Conservation (phyloP, 2,888 invertebrate species). For the Tetropium fuscum region DNA sequence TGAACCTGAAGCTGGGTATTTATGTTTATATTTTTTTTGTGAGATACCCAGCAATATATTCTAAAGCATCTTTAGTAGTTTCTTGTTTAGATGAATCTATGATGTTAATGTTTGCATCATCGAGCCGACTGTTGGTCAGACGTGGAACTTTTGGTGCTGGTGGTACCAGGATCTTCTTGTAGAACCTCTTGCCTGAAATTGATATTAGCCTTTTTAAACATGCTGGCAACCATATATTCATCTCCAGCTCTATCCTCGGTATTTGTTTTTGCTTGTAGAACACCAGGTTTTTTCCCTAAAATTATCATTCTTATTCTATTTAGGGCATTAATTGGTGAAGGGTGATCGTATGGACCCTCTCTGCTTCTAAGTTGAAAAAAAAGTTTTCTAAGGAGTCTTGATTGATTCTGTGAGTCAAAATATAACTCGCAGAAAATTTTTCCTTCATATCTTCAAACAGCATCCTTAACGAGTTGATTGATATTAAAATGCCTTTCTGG, state of each 20-base stretch:
- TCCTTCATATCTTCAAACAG: neutral
- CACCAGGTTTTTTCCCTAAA: slow-evolving; percentile 12
- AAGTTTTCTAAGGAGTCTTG: slow-evolving; percentile 16
- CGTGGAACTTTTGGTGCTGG: too few relatives aligned
- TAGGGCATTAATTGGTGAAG: slow-evolving; percentile 8
- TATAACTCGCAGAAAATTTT: neutral
- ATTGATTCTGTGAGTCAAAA: slow-evolving; percentile 12
- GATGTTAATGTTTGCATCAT: too few relatives aligned
- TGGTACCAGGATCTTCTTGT: too few relatives aligned
- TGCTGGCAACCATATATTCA: neutral
- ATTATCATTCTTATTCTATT: slow-evolving; percentile 17
- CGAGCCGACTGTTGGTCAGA: too few relatives aligned
- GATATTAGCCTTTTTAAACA: neutral
- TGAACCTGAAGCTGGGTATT: neutral
- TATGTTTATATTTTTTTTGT: neutral
- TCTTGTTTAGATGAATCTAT: too few relatives aligned
- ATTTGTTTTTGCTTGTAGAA: slow-evolving; percentile 6
- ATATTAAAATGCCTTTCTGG: slow-evolving; percentile 23
- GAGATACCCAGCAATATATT: slow-evolving; percentile 12
- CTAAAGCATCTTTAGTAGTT: slow-evolving; percentile 7
- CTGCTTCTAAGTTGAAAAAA: slow-evolving; percentile 13
- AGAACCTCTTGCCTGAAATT: too few relatives aligned
- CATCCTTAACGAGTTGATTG: neutral
- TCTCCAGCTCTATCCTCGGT: neutral
- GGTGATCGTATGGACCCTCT: slow-evolving; percentile 21